A percentile compares a stretch with the other conserved stretches of the same genome.
phyloP scores from a whole-genome alignment of 1,140 invertebrate species.

The Antheraea mylitta region DNA sequence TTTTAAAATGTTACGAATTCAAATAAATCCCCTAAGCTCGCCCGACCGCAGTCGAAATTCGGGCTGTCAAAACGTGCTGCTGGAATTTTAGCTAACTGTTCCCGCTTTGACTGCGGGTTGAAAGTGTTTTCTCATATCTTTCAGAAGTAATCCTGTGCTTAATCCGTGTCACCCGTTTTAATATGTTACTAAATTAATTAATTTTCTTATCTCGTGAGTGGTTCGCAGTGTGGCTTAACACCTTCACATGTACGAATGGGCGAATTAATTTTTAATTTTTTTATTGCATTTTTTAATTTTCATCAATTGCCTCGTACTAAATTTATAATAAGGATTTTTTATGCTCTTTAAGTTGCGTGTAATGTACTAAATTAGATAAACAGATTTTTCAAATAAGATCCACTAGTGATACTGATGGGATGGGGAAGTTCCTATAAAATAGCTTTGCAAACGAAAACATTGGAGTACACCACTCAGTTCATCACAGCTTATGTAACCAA shows the following conservation, averaged over 20 bases:
- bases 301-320: too few relatives aligned
- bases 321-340: too few relatives aligned
- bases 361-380: too few relatives aligned
- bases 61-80: slow-evolving; percentile 8
- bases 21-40: slow-evolving; percentile 26
- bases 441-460: too few relatives aligned
- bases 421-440: too few relatives aligned
- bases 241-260: neutral
- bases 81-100: neutral
- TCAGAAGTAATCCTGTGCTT: neutral
- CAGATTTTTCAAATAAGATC: too few relatives aligned
- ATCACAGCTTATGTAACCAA: too few relatives aligned
- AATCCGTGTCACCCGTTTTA: slow-evolving; percentile 2
- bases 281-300: too few relatives aligned
- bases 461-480: too few relatives aligned
- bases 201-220: neutral
- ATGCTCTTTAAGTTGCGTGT: too few relatives aligned
- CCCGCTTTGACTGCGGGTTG: slow-evolving; percentile 3
- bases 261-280: neutral
- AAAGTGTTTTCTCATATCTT: slow-evolving; percentile 7
- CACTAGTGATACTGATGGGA: too few relatives aligned
- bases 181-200: neutral
- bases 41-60: slow-evolving; percentile 7
- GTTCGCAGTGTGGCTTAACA: neutral
- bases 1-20: slow-evolving; percentile 22